phyloP scores from a whole-genome alignment of 2,113 vertebrate genomes.

The Saimiri boliviensis region DNA sequence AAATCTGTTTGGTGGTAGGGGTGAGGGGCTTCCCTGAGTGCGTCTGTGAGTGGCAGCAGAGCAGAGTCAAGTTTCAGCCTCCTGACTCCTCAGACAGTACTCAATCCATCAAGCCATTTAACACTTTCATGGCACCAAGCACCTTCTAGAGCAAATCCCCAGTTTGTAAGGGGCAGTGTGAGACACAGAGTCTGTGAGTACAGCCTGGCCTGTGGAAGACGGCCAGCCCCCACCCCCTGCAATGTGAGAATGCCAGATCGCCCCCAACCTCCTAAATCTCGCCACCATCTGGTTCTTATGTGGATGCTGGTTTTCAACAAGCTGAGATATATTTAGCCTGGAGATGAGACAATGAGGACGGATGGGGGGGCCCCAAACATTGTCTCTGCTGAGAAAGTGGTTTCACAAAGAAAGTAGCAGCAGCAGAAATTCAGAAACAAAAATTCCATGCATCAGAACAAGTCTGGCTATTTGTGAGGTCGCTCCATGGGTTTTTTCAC shows the following conservation, averaged over 20 bases:
- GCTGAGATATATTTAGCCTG: conserved; percentile 30
- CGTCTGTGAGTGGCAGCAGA: not conserved
- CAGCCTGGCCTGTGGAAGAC: not conserved
- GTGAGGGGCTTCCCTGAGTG: not conserved
- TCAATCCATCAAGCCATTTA: not conserved
- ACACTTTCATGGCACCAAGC: not conserved
- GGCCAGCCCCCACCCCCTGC: not conserved
- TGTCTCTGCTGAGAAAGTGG: not conserved
- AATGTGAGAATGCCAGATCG: not conserved
- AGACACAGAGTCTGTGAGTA: not conserved
- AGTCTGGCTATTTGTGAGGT: not conserved
- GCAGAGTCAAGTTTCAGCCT: not conserved
- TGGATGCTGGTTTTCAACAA: not conserved
- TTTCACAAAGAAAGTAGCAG: not conserved
- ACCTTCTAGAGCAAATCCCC: not conserved
- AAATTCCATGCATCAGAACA: not conserved
- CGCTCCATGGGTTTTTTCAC: not conserved
- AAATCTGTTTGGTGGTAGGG: not conserved
- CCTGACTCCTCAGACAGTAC: too few species aligned
- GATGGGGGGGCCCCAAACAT: not conserved
- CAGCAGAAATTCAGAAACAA: not conserved
- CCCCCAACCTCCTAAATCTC: not conserved
- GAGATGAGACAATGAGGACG: not conserved
- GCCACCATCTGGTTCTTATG: not conserved
- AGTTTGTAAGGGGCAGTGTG: not conserved